A percentile compares a stretch with the other conserved stretches of the same genome.
phyloP scores from a whole-genome alignment of 2,888 invertebrate species.

The Luperina testacea region DNA sequence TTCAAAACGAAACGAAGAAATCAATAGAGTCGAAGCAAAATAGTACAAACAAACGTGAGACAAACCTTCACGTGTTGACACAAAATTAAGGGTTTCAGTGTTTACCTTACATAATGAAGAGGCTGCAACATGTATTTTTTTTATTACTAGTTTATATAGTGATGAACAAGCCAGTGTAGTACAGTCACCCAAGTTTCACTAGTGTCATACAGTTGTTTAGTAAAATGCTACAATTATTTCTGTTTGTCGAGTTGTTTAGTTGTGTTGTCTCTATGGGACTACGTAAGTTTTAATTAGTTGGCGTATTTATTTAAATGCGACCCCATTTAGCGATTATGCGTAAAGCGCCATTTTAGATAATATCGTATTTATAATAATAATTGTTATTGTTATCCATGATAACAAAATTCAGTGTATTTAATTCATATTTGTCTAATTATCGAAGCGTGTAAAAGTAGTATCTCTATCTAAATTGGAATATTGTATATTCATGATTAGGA shows the following conservation, averaged over 20 bases:
- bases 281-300: constrained; percentile 76
- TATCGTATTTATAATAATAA: not conserved
- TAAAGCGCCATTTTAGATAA: not conserved
- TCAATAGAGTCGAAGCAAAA: not conserved
- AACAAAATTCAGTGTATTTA: too few species aligned
- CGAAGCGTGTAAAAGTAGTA: not conserved
- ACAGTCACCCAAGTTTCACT: constrained; percentile 66
- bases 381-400: not conserved
- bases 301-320: constrained; percentile 6
- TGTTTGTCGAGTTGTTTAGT: constrained; percentile 64
- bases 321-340: not conserved
- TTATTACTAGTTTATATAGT: constrained; percentile 76
- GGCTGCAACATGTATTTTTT: constrained; percentile 76
- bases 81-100: constrained; percentile 65
- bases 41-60: constrained; percentile 36
- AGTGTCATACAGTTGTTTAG: constrained; percentile 65
- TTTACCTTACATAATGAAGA: constrained; percentile 74
- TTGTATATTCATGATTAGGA: not conserved
- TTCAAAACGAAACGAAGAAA: constrained; percentile 25
- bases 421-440: constrained; percentile 1
- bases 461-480: constrained; percentile 7
- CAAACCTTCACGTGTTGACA: constrained; percentile 64
- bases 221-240: constrained; percentile 65
- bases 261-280: constrained; percentile 70
- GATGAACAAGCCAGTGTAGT: constrained; percentile 56